Conservation (phyloP, 2,113 vertebrate genomes). For the Xyrauchen texanus region DNA sequence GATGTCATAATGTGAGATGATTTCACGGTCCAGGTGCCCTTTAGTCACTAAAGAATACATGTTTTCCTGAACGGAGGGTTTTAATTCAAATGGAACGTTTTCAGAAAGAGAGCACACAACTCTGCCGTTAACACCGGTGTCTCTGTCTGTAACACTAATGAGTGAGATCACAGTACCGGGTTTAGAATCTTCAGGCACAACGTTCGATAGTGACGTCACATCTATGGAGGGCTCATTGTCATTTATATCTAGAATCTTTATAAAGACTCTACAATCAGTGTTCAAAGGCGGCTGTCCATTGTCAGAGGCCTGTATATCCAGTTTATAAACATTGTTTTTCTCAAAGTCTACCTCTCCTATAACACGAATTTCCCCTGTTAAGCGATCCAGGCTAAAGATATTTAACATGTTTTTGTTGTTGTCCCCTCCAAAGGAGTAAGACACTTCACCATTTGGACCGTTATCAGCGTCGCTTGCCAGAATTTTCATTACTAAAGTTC, state of each 20-base stretch:
- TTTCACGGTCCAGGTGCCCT: slow-evolving; percentile 35
- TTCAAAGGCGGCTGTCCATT: slow-evolving; percentile 45
- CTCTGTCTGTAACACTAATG: slow-evolving; percentile 46
- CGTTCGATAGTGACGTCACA: slow-evolving; percentile 47
- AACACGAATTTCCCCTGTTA: slow-evolving; percentile 41
- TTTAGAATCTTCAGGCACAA: slow-evolving; percentile 24
- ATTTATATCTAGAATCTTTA: slow-evolving; percentile 54
- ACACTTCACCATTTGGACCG: slow-evolving; percentile 47
- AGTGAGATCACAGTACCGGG: slow-evolving; percentile 46
- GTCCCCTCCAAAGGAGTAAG: slow-evolving; percentile 35
- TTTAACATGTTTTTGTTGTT: slow-evolving; percentile 17
- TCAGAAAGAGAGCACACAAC: slow-evolving; percentile 21
- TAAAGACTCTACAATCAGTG: slow-evolving; percentile 46
- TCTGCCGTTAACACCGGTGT: slow-evolving; percentile 41
- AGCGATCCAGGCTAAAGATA: slow-evolving; percentile 33
- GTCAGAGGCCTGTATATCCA: slow-evolving; percentile 52
- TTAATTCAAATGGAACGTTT: slow-evolving; percentile 47
- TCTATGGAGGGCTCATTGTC: slow-evolving; percentile 56
- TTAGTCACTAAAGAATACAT: slow-evolving; percentile 43
- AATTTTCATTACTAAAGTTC: slow-evolving; percentile 36
- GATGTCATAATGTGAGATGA: slow-evolving; percentile 12
- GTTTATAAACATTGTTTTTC: slow-evolving; percentile 33
- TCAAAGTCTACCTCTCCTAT: slow-evolving; percentile 49
- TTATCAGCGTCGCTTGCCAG: slow-evolving; percentile 50
- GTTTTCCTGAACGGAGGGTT: slow-evolving; percentile 42